A percentile compares a stretch with the other conserved stretches of the same genome.
Evolutionary conservation across 2,888 invertebrate genomes (phyloP).

Genomic region (Unio pictorum): DNA sequence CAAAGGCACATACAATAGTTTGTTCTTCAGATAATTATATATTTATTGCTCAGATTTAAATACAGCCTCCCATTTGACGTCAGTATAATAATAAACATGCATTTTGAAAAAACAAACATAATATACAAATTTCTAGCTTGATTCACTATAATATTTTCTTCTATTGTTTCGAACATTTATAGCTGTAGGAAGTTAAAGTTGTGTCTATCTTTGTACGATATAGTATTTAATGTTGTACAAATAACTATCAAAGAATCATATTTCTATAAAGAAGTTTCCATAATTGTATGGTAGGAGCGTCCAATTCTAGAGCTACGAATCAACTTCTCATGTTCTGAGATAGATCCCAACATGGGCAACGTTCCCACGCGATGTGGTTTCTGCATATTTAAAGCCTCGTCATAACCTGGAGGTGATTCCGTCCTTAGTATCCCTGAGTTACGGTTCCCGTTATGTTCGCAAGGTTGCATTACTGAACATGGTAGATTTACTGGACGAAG

Average conservation of each 20-base stretch:
- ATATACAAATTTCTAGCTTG: too few relatives aligned
- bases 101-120: too few relatives aligned
- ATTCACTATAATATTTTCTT: too few relatives aligned
- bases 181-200: too few relatives aligned
- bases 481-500: not conserved
- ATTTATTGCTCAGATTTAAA: too few relatives aligned
- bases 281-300: conserved; percentile 17
- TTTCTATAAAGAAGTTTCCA: conserved; percentile 30
- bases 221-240: too few relatives aligned
- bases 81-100: too few relatives aligned
- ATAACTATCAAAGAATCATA: too few relatives aligned
- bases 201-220: too few relatives aligned
- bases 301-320: conserved; percentile 2
- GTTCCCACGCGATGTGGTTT: conserved; percentile 7
- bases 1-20: not conserved
- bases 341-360: conserved; percentile 9
- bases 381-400: conserved; percentile 40
- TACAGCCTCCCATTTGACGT: too few relatives aligned
- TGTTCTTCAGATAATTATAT: too few relatives aligned
- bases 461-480: not conserved
- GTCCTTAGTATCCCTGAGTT: conserved; percentile 11
- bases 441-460: conserved; percentile 2
- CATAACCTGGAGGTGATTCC: conserved; percentile 37
- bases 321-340: not conserved
- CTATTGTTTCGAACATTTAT: too few relatives aligned